These are phyloP conservation scores for Prionailurus bengalensis DNA, from an alignment of 2,113 vertebrate genomes.

Conservation along the genomic window DNA sequence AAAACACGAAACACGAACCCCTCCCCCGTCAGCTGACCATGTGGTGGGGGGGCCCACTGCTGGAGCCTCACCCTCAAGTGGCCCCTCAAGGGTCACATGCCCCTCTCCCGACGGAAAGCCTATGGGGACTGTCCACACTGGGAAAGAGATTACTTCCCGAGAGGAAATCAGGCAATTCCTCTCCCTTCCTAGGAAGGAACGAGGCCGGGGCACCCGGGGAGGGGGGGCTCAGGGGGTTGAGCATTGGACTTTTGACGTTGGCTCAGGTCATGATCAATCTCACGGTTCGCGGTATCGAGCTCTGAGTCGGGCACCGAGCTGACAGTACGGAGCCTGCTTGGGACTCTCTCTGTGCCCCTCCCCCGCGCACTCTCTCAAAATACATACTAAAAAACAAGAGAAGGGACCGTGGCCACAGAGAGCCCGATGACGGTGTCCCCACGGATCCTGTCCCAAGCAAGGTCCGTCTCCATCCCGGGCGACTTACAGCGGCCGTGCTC, in stretches of 20 bases:
- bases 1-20: neutral
- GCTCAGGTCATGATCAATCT: too few species aligned
- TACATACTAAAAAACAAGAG: too few species aligned
- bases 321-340: too few species aligned
- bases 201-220: too few species aligned
- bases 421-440: fast-evolving
- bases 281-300: too few species aligned
- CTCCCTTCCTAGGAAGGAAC: too few species aligned
- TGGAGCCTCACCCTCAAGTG: neutral
- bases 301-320: too few species aligned
- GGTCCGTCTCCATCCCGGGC: neutral
- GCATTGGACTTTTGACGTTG: too few species aligned
- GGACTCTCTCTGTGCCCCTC: too few species aligned
- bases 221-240: too few species aligned
- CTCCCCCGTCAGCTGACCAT: neutral
- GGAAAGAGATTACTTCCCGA: neutral
- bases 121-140: neutral
- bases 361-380: too few species aligned
- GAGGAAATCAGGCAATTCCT: neutral
- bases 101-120: fast-evolving
- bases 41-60: too few species aligned
- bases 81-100: neutral
- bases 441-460: fast-evolving
- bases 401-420: fast-evolving
- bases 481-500: fast-evolving